Base-by-base conservation (phyloP, 2,888 invertebrate genomes). In the Lapara coniferarum region DNA sequence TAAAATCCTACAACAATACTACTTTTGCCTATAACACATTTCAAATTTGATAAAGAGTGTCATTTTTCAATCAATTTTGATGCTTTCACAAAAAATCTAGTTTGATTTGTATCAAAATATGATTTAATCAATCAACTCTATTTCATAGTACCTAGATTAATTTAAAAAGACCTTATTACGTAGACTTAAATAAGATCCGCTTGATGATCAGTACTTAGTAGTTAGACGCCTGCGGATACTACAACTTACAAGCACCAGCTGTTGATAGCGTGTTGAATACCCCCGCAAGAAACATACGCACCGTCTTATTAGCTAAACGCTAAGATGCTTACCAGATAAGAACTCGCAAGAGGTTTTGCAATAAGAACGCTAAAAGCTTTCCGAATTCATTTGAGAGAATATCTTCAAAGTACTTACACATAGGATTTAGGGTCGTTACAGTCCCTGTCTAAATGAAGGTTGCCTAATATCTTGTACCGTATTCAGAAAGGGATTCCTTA, bases 381-480 rank as follows among this genome's bases (percentile, higher is more conserved):
- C 76, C 68, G 73, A 59, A 71, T 69, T 73, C 75, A 77, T 80
- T 79, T 77, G 68, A 71, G 73, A 74, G 73, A 75, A 75, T 74
- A 75, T 77, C 73, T 78, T 78, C 77, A 72, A 25, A 69, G 74
- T 46, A 46, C 10, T 19, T 73, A 72, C 74, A 70, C 13, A 46
- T 46, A 16, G 49, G 46, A 63, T 63, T 49, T 49, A 46, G 49
- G 46, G 49, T 19, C 63, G 16, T 63, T 71, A 72, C 68, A 55
- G 66, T 70, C 14, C 52, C 44, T 13, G 51, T 19, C 14, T 55
- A 49, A 66, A 68, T 66, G 52, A 63, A 51, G 66, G 10, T 19
- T 46, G 10, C 67, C 51, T 63, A 63, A 63, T 63, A 13, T 46
- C 46, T 63, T 63, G 63, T 49, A 13, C 63, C 49, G 63, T 63